Evolutionary conservation across 2,797 vertebrate genomes (phyloP), one percentile per base, ranked within the genome.

Genomic region (Coregonus sp.): DNA sequence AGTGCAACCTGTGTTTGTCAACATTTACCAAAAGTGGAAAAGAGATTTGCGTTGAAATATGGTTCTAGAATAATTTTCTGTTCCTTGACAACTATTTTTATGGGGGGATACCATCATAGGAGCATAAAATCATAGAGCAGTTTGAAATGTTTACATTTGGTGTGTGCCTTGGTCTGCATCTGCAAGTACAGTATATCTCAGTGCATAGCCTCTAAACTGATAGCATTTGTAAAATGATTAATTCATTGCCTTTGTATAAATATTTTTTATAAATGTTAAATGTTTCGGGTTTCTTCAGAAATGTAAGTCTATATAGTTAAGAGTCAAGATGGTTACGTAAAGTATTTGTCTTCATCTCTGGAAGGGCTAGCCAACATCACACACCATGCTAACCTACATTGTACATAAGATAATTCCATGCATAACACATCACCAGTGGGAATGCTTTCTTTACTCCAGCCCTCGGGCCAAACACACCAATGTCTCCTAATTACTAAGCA

Each of bases 1-100:
- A 11, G 14, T 2, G 15, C 33, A 80, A 78, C 29, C 12, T 37
- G 31, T 70, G 56, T 80, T 80, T 69, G 72, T 80, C 75, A 80
- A 56, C 66, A 75, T 65, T 78, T 76, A 84, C 78, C 79, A 70
- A 59, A 75, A 74, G 81, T 75, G 40, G 56, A 85, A 87, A 66
- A 15, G 25, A 66, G 31, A 66, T 66, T 1, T 31, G 25, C 31
- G 25, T 31, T 66, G 63, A 66, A 29, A 14, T 29, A 31, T 31
- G 25, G 25, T 31, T 65, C 25, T 31, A 14, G 11, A 20, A 65
- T 47, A 9, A 47, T 47, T 54, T 18, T 54, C 15, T 54, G 15
- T 54, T 54, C 40, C 7, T 47, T 11, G 9, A 9, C 9, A 47
- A 47, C 40, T 47, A 47, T 47, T 47, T 47, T 47, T 47, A 47